Percentiles rank a stretch among this genome's conserved stretches.
phyloP scores from a whole-genome alignment of 2,797 vertebrate genomes.

The Lacerta bilineata region DNA sequence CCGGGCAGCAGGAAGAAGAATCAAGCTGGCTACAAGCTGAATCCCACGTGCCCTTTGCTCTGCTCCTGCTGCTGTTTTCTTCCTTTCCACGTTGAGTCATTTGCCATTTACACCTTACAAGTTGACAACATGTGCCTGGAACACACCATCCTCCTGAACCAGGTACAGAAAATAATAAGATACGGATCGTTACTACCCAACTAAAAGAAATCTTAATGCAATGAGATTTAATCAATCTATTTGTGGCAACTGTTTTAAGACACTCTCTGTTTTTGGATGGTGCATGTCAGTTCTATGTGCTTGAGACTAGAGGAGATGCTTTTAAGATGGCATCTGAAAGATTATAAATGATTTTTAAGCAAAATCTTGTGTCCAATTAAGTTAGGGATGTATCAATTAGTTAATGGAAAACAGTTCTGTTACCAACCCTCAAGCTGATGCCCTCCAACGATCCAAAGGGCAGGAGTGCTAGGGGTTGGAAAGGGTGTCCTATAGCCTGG shows the following conservation, averaged over 20 bases:
- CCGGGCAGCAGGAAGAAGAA: neutral
- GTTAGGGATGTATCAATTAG: too few relatives aligned
- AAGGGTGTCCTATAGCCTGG: too few relatives aligned
- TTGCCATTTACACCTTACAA: neutral
- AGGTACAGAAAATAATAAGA: slow-evolving; percentile 40
- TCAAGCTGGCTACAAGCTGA: neutral
- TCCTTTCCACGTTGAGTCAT: neutral
- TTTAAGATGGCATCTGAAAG: neutral
- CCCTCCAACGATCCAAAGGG: too few relatives aligned
- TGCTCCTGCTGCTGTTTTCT: neutral
- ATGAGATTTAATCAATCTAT: too few relatives aligned
- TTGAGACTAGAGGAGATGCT: too few relatives aligned
- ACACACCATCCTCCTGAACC: slow-evolving; percentile 33
- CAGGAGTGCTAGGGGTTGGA: too few relatives aligned
- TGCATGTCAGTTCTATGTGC: too few relatives aligned
- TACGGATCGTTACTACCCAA: too few relatives aligned
- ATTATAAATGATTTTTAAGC: neutral
- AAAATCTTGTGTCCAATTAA: neutral
- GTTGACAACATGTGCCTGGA: slow-evolving; percentile 43
- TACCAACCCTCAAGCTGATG: too few relatives aligned
- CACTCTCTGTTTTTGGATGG: neutral
- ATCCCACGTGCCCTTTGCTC: too few relatives aligned
- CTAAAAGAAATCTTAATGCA: too few relatives aligned
- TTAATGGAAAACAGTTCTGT: too few relatives aligned
- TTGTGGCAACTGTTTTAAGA: neutral